Evolutionary conservation across 2,797 vertebrate species (phyloP), one percentile per base, ranked within the genome.

Genomic region (Anguilla megastoma): DNA sequence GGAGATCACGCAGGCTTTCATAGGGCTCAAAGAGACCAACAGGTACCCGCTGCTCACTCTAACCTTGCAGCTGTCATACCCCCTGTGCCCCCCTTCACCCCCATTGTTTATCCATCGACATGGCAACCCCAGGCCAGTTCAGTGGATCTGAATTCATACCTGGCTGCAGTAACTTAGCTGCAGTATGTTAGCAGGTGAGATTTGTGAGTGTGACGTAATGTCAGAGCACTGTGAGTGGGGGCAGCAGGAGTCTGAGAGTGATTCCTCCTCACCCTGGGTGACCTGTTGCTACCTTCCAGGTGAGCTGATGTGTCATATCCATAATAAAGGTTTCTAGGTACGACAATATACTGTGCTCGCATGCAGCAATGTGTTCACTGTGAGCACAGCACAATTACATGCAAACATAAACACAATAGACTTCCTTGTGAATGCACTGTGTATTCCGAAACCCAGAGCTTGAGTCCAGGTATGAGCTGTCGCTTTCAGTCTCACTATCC

Each of bases 11-110:
- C 96, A 99, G 93, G 98, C 97, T 0, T 99, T 99, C 88, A 97
- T 98, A 91, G 98, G 98, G 30, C 93, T 99, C 90, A 99, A 99
- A 91, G 98, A 99, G 95, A 98, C 97, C 24, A 99, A 99, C 91
- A 98, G 97, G 98, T 99, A 88, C 63, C 3, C 8, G 14, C 12
- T 3, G 4, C 71, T 14, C 21, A 8, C 54, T 18, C 54, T 18
- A 10, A 4, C 12, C 74, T 21, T 1, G 16, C 36, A 41, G 30
- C 74, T 41, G 74, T 18, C 74, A 14, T n/a, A n/a, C 33, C 30
- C 27, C 27, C 66, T 1, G 21, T 18, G 63, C 5, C 16, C 2
- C 27, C 27, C 2, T 0, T 74, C 12, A 9, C 8, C 0, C 30
- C 71, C n/a, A 27, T 79, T 18, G 74, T 45, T 36, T 45, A 0